Percentiles rank a stretch among this genome's conserved stretches.
These are phyloP conservation scores for Belonocnema kinseyi DNA, from an alignment of 1,140 invertebrate genomes.

Conservation along the genomic window DNA sequence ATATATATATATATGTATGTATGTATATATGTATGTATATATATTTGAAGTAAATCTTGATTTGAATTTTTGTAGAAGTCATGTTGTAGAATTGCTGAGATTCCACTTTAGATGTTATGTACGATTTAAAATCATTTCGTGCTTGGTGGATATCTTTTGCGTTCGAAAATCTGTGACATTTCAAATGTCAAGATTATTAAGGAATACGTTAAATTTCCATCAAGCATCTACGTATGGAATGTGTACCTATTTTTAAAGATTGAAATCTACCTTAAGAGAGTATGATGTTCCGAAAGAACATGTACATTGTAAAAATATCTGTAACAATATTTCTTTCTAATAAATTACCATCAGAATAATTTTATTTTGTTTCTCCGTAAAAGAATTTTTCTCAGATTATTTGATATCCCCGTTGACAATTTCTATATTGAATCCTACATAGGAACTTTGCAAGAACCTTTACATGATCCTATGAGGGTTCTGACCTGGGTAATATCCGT, in stretches of 20 bases:
- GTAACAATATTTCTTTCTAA: conserved; percentile 54
- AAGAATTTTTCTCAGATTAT: no score
- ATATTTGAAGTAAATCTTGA: neutral
- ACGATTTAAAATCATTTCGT: no score
- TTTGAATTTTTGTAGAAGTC: neutral
- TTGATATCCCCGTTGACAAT: no score
- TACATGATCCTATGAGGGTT: no score
- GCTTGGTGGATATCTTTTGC: no score
- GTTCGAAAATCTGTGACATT: no score
- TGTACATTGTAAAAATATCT: conserved; percentile 56
- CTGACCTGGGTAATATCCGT: no score
- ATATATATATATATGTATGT: no score
- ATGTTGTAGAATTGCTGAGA: neutral
- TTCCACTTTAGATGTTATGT: no score
- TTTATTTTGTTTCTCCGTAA: neutral
- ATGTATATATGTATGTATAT: no score
- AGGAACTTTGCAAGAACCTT: no score
- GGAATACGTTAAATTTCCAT: neutral
- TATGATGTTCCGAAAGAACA: conserved; percentile 42
- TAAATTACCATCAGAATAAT: conserved; percentile 49
- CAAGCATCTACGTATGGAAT: neutral
- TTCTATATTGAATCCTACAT: no score
- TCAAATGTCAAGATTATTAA: neutral
- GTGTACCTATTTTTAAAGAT: neutral
- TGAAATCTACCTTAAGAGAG: neutral